Conservation (phyloP, 2,113 vertebrate genomes). For the Bufo bufo region DNA sequence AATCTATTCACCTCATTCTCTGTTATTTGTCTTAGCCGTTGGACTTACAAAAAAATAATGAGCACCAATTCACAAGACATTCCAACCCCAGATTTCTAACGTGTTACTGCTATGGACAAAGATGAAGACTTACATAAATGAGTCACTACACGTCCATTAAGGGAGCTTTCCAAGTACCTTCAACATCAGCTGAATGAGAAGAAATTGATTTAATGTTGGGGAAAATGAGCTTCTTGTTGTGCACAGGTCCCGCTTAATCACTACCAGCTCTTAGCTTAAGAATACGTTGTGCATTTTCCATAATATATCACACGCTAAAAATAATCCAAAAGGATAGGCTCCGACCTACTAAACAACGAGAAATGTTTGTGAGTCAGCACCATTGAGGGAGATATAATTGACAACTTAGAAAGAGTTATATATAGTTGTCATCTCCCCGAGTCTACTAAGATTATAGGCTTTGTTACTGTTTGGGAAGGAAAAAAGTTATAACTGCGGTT, state of each 20-base stretch:
- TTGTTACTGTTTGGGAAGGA: constrained; percentile 25
- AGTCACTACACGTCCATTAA: constrained; percentile 46
- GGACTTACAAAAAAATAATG: constrained; percentile 21
- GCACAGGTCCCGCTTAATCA: constrained; percentile 10
- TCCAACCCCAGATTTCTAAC: not conserved
- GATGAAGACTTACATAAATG: constrained; percentile 31
- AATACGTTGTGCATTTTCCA: constrained; percentile 17
- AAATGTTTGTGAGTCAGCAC: constrained; percentile 35
- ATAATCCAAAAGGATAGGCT: constrained; percentile 25
- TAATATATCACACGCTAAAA: constrained; percentile 34
- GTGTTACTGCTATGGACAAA: not conserved
- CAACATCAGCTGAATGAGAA: constrained; percentile 8
- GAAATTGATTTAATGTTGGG: not conserved
- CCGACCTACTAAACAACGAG: constrained; percentile 28
- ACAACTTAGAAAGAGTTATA: constrained; percentile 10
- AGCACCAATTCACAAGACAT: constrained; percentile 7
- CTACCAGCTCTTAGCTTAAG: not conserved
- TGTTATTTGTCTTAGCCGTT: not conserved
- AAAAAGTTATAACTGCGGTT: not conserved
- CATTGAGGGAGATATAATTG: constrained; percentile 27
- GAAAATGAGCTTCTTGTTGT: constrained; percentile 36
- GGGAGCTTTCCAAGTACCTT: constrained; percentile 2
- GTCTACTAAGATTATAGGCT: not conserved
- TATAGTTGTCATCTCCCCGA: not conserved
- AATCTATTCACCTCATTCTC: not conserved